Evolutionary conservation across 2,113 vertebrate genomes (phyloP).

Genomic region (Sigmodon hispidus): DNA sequence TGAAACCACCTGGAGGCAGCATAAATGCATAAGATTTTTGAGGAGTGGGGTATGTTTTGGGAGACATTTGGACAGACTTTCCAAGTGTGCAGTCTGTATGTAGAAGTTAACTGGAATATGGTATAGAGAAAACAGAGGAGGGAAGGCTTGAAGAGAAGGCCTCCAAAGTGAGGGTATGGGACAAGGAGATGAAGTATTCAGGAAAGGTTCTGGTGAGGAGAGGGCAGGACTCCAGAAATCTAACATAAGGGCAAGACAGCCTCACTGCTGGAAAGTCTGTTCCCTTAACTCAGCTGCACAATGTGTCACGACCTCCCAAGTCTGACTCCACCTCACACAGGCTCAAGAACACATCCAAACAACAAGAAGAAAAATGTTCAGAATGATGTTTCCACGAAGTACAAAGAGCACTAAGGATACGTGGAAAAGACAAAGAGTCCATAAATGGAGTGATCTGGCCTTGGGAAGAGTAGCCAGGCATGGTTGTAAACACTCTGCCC

Average conservation of each 20-base stretch:
- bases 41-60: background rate
- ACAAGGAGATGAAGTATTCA: background rate
- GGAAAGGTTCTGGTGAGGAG: background rate
- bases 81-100: background rate
- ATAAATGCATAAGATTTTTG: background rate
- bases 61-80: background rate
- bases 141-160: background rate
- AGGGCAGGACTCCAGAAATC: background rate
- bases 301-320: background rate
- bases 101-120: background rate
- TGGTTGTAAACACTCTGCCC: background rate
- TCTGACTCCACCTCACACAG: background rate
- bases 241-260: background rate
- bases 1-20: background rate
- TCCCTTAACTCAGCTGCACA: background rate
- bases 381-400: too few relatives aligned
- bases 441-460: background rate
- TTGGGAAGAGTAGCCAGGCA: background rate
- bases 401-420: background rate
- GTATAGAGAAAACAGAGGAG: background rate
- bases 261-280: background rate
- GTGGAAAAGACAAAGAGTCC: background rate
- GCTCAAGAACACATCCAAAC: background rate
- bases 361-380: background rate
- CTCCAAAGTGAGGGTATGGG: background rate